These are phyloP conservation scores for Brachionichthys hirsutus DNA, from an alignment of 2,113 vertebrate genomes.

Conservation along the genomic window DNA sequence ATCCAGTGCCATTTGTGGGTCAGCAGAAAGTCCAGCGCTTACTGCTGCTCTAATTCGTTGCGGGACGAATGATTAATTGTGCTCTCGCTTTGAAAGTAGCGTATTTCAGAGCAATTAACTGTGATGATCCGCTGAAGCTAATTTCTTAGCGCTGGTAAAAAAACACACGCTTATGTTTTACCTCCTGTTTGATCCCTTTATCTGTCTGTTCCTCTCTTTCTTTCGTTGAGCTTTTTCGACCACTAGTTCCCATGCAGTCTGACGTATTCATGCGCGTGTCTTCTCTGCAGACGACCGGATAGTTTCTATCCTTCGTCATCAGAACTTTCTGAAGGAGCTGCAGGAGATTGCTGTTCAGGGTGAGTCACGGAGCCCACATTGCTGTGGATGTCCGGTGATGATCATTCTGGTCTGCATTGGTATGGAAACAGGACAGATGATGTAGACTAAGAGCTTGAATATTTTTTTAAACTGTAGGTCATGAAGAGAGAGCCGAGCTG, in stretches of 20 bases:
- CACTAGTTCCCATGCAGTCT: slow-evolving; percentile 1
- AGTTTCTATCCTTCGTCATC: slow-evolving; percentile 88
- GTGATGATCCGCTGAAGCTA: slow-evolving; percentile 35
- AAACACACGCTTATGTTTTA: slow-evolving; percentile 17
- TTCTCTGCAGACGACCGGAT: slow-evolving; percentile 87
- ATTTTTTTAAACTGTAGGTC: slow-evolving; percentile 69
- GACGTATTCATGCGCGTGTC: slow-evolving; percentile 9
- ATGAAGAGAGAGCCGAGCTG: slow-evolving; percentile 75
- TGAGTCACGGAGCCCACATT: slow-evolving; percentile 58
- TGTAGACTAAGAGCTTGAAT: background rate
- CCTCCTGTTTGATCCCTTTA: background rate
- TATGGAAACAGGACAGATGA: background rate
- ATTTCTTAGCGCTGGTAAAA: slow-evolving; percentile 55
- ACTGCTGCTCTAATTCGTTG: slow-evolving; percentile 47
- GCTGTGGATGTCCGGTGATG: background rate
- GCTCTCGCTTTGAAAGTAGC: slow-evolving; percentile 53
- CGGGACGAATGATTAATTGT: slow-evolving; percentile 70
- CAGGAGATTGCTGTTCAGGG: slow-evolving; percentile 89
- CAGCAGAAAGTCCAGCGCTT: slow-evolving; percentile 69
- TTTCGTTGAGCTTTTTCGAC: too few relatives aligned
- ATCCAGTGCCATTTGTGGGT: slow-evolving; percentile 51
- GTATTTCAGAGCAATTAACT: slow-evolving; percentile 69
- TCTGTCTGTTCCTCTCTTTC: background rate
- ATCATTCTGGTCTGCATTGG: background rate
- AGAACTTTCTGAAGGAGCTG: slow-evolving; percentile 89